Evolutionary conservation across 2,113 vertebrate species (phyloP), one percentile per base, ranked within the genome.

Genomic region (Ameiurus melas): DNA sequence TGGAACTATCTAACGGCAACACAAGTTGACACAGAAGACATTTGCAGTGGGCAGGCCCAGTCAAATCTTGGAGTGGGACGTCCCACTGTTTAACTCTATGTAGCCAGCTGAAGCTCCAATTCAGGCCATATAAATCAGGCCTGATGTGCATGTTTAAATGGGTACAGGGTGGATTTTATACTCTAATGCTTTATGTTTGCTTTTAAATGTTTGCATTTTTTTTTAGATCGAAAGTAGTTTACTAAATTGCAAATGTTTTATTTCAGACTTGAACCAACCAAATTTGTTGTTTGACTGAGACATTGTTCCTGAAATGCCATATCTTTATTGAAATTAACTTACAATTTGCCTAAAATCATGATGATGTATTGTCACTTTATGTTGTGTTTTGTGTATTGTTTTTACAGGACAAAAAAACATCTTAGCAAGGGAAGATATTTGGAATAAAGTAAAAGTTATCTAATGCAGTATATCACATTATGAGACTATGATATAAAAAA

Each of bases 1-100:
- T 93, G 93, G 89, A 94, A 95, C 94, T 95, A 96, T 97, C 96
- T 97, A 96, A 95, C 93, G 88, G 93, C 90, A 94, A 94, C 94
- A 94, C 93, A 94, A 93, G 87, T 93, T 93, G 85, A 89, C 93
- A 88, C 93, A 91, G 92, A 95, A 95, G 95, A 96, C 97, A 96
- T 96, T 96, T 97, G 93, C 94, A 95, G 95, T 93, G 97, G 96
- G 96, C 95, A 94, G 96, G 96, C 94, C 96, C 92, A 93, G 86
- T 66, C 25, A 51, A 90, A 81, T 92, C 68, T 85, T 79, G 85
- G 70, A 93, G 93, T 68, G 85, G 93, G 80, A 90, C 79, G 84
- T 88, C 93, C 88, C 93, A 36, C 66, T 57, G 83, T 93, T 83
- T 92, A 92, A 94, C 93, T 87, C 90, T 92, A 70, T 93, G 93